Conservation (phyloP, 2,113 vertebrate species). For the Lepus europaeus region DNA sequence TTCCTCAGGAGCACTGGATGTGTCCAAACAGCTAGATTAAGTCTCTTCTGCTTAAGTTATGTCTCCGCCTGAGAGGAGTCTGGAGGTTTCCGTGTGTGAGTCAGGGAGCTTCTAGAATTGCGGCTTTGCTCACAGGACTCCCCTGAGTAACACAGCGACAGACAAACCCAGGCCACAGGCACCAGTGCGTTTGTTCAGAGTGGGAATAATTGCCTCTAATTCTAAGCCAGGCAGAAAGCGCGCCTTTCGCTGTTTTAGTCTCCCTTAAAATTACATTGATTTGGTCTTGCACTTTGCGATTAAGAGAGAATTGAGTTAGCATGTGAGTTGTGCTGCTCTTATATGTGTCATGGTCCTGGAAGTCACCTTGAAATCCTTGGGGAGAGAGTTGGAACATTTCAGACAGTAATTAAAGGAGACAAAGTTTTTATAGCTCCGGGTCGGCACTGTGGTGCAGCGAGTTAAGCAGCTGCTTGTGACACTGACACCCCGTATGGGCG, state of each 20-base stretch:
- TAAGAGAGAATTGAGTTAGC: slow-evolving; percentile 52
- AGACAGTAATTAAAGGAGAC: slow-evolving; percentile 60
- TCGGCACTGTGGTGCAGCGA: too few species aligned
- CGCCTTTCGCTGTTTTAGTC: slow-evolving; percentile 1
- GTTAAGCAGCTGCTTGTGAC: too few species aligned
- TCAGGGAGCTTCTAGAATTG: not conserved
- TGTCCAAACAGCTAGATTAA: slow-evolving; percentile 49
- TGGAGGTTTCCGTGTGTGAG: not conserved
- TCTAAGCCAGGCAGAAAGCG: not conserved
- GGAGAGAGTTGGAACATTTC: slow-evolving; percentile 6
- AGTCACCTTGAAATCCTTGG: slow-evolving; percentile 58
- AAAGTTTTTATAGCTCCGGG: not conserved
- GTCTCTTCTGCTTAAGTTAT: not conserved
- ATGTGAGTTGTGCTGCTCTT: not conserved
- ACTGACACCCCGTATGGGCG: too few species aligned
- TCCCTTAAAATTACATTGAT: slow-evolving; percentile 55
- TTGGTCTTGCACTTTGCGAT: slow-evolving; percentile 51
- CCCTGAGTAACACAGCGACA: fast-evolving
- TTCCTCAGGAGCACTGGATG: not conserved
- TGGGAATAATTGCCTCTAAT: not conserved
- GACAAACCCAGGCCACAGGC: not conserved
- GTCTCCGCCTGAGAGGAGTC: not conserved
- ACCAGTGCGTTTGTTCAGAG: fast-evolving
- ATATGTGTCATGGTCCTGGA: slow-evolving; percentile 48
- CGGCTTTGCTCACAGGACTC: not conserved